Evolutionary conservation across 2,113 vertebrate species (phyloP), one percentile per base, ranked within the genome.

Genomic region (Lichenostomus cassidix): DNA sequence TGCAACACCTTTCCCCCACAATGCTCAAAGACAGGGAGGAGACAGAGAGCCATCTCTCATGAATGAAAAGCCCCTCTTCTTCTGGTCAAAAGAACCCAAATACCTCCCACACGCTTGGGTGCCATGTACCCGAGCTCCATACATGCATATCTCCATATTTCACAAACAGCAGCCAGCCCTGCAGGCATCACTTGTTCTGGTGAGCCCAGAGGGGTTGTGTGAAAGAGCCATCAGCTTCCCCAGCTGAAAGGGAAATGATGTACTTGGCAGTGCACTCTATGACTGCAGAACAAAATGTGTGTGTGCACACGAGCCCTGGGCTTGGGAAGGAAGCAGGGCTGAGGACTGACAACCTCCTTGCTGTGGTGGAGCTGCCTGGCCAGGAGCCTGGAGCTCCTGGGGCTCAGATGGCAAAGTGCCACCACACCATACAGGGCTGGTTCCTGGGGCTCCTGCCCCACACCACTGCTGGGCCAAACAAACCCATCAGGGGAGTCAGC

Each of bases 401-500:
- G 53, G 29, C 63, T 85, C 58, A 18, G n/a, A 17, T 33, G 56
- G 33, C n/a, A 68, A 71, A 37, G 49, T 68, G 53, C 65, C 56
- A 65, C 75, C 50, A 50, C 29, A 35, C 52, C 41, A 21, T 0
- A 0, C 22, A 28, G 31, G 19, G n/a, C 31, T 7, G 0, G 33
- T 17, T 90, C 50, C 50, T 44, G 46, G 63, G 14, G 68, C 46
- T 74, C 27, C 53, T 70, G 10, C 23, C 33, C 5, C 3, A 7
- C 35, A n/a, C 6, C 3, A 7, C 63, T 56, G 19, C 37, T 62
- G 59, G 46, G 41, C n/a, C 6, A 27, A 76, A 25, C 16, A 68
- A 88, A 74, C 10, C 24, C 0, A 0, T 22, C 2, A 6, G 42
- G 0, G 5, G 50, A 60, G 19, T n/a, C 0, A 0, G 33, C 23